Base-by-base conservation (phyloP, 2,113 vertebrate species). In the Danionella cerebrum region DNA sequence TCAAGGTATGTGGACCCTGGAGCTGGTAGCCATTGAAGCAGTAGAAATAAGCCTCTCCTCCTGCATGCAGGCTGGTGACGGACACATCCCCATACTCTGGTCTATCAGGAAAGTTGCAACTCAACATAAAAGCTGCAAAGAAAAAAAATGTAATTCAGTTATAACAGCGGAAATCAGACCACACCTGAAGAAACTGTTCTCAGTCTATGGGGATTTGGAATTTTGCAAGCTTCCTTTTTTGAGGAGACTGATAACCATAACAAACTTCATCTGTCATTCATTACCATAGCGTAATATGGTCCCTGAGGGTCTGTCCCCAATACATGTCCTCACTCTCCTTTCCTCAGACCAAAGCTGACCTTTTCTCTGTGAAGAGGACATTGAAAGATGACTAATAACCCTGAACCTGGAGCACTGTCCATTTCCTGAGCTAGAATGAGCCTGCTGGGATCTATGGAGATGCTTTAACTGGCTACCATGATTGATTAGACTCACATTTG, bases 11-110 rank as follows among this genome's bases (percentile, higher is more conserved):
- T 25, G 84, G 71, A 0, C 95, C 95, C 25, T 89, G 90, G 22
- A 98, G 84, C 73, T 91, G 89, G 80, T 97, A 97, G 9, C 95
- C 94, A 0, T 84, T 82, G 25, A 89, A 64, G 27, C 95, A 98
- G 78, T 74, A 90, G 83, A 97, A 98, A 53, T 72, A 91, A 14
- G 94, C 94, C 0, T 87, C 88, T 14, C 93, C 95, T 0, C 90
- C 90, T 0, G 94, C 90, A 55, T 98, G 95, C 44, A 97, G 87
- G 71, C 94, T 94, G 80, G 88, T 95, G 73, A 97, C 92, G 0
- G 92, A 90, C 3, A 97, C 90, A 6, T 94, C 90, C 7, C 94
- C 93, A 0, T 90, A 93, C 24, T 84, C 82, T 0, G 94, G 95
- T 25, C 82, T 87, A 1, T 55, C 76, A 0, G 94, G 94, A 79